A percentile compares a stretch with the other conserved stretches of the same genome.
phyloP scores from a whole-genome alignment of 2,888 invertebrate species.

The Epistrophe grossulariae region DNA sequence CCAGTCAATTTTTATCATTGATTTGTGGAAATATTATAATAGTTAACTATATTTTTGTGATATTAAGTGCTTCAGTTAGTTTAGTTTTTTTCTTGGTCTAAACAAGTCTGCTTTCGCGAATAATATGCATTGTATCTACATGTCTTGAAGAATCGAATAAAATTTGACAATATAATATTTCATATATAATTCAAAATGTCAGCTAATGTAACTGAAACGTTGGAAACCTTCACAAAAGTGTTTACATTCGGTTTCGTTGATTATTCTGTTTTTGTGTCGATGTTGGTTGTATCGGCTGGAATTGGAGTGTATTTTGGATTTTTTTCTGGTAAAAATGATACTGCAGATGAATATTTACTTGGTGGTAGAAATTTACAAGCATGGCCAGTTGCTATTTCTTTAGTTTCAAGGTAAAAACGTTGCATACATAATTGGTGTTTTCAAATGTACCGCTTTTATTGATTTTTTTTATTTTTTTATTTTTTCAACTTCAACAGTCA shows the following conservation, averaged over 20 bases:
- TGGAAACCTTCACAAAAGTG: slow-evolving; percentile 1
- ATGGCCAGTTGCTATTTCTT: slow-evolving; percentile 86
- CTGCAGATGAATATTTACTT: slow-evolving; percentile 83
- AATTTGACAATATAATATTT: background rate
- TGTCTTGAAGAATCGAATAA: background rate
- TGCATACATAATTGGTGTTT: slow-evolving; percentile 77
- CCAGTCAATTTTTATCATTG: background rate
- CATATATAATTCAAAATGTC: slow-evolving; percentile 34
- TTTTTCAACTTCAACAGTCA: too few species aligned
- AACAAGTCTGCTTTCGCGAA: background rate
- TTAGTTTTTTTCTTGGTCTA: background rate
- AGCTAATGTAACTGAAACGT: slow-evolving; percentile 38
- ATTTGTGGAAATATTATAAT: too few species aligned
- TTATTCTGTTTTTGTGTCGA: slow-evolving; percentile 84
- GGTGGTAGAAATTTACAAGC: slow-evolving; percentile 84
- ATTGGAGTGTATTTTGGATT: slow-evolving; percentile 85
- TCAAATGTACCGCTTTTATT: too few species aligned
- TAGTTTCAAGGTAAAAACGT: slow-evolving; percentile 85
- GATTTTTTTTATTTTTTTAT: slow-evolving; percentile 11
- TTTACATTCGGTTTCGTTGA: slow-evolving; percentile 79
- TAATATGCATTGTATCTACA: background rate
- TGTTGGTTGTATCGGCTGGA: slow-evolving; percentile 84
- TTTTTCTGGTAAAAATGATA: slow-evolving; percentile 81
- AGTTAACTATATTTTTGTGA: background rate
- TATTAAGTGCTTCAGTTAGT: background rate